Evolutionary conservation across 2,888 invertebrate species (phyloP), one percentile per base, ranked within the genome.

Genomic region (Perizoma flavofasciatum): DNA sequence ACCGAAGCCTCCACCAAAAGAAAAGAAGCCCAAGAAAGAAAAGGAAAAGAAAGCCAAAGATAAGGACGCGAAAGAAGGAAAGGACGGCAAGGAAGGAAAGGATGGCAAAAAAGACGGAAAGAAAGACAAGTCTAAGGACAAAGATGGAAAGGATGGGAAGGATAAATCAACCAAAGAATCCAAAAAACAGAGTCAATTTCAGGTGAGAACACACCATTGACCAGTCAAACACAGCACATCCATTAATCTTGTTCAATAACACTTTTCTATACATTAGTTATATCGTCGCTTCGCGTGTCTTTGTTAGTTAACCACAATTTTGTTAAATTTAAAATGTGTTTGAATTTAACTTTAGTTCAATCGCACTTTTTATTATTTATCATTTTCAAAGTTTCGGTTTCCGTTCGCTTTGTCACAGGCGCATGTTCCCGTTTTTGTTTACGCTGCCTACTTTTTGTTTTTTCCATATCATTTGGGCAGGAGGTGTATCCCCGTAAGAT

Each of bases 401-500:
- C 37, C 37, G 64, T 67, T 63, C 59, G 90, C 89, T 89, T 89
- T 72, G 66, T 81, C 74, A 81, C 80, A 80, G 82, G 84, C 79
- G 91, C 89, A 92, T 92, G 92, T 83, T 75, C 80, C 88, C 82
- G 75, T 85, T 89, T 92, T 88, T 92, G 89, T 90, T 92, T 89
- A 91, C 85, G 90, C 90, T 86, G 87, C 89, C 86, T 88, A 88
- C 88, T 89, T 91, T 92, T 90, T 90, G 87, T 89, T 90, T 92
- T 88, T 91, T 91, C 87, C 89, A 91, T 91, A 89, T 92, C 87
- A 89, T 92, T 92, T 91, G 92, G 92, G 94, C 94, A 95, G 94
- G 95, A 95, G 94, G 94, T 94, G 93, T 95, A 95, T 93, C 95
- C 95, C 85, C 95, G 95, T 94, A 95, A 95, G 95, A 95, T 95